These are phyloP conservation scores for Laothoe populi DNA, from an alignment of 2,888 invertebrate genomes.

Conservation along the genomic window DNA sequence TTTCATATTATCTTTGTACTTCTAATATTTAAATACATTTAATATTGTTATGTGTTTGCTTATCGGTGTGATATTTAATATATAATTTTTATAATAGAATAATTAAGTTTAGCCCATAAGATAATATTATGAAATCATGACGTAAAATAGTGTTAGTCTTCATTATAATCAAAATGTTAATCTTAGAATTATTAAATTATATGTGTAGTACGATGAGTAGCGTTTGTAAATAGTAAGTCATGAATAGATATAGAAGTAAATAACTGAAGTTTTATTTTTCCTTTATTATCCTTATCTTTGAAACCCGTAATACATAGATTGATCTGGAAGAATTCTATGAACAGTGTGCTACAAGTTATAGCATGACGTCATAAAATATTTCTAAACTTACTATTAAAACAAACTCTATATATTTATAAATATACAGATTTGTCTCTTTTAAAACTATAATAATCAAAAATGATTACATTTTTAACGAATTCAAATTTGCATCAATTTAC, in stretches of 20 bases:
- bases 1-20: conserved; percentile 13
- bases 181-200: conserved; percentile 19
- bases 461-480: not conserved
- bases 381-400: conserved; percentile 28
- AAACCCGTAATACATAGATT: not conserved
- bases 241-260: conserved; percentile 28
- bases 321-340: conserved; percentile 29
- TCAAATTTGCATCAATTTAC: no score
- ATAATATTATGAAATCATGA: conserved; percentile 23
- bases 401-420: conserved; percentile 40
- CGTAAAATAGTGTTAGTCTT: conserved; percentile 14
- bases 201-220: conserved; percentile 11
- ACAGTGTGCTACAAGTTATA: conserved; percentile 29
- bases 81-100: conserved; percentile 33
- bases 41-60: conserved; percentile 42
- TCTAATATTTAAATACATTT: conserved; percentile 16
- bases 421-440: conserved; percentile 37
- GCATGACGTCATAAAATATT: conserved; percentile 29
- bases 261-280: conserved; percentile 25
- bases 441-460: not conserved
- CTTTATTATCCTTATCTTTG: conserved; percentile 28
- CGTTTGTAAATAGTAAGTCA: conserved; percentile 33
- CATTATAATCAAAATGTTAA: not conserved
- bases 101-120: conserved; percentile 13
- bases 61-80: conserved; percentile 72